A percentile compares a stretch with the other conserved stretches of the same genome.
Evolutionary conservation across 2,113 vertebrate genomes (phyloP).

Genomic region (Vireo altiloquus): DNA sequence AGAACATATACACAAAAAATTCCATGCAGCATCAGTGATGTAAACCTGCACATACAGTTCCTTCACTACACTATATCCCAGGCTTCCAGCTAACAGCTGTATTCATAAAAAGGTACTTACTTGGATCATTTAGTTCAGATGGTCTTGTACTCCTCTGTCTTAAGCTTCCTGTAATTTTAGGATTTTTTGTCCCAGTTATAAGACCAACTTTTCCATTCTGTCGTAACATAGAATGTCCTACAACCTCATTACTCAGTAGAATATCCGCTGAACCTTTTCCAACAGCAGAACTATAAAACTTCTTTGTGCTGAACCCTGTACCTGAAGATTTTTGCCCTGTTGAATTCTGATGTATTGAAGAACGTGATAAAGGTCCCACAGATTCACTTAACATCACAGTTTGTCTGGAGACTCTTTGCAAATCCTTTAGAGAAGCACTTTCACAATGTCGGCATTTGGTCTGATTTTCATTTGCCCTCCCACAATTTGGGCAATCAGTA

Average conservation of each 20-base stretch:
- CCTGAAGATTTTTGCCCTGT: slow-evolving; percentile 74
- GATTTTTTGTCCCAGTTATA: slow-evolving; percentile 65
- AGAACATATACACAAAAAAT: background rate
- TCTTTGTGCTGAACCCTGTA: slow-evolving; percentile 75
- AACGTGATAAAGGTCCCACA: slow-evolving; percentile 74
- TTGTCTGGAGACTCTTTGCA: slow-evolving; percentile 73
- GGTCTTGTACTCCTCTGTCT: slow-evolving; percentile 71
- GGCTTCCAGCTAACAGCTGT: background rate
- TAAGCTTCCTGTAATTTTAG: slow-evolving; percentile 73
- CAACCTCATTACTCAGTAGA: slow-evolving; percentile 71
- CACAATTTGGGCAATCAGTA: slow-evolving; percentile 78
- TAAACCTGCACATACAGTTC: background rate
- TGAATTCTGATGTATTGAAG: slow-evolving; percentile 82
- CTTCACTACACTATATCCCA: background rate
- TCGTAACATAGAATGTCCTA: slow-evolving; percentile 71
- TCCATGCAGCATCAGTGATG: background rate
- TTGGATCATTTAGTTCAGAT: slow-evolving; percentile 88
- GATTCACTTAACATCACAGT: slow-evolving; percentile 64
- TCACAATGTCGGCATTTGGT: slow-evolving; percentile 81
- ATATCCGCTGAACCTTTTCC: slow-evolving; percentile 72
- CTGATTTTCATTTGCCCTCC: slow-evolving; percentile 77
- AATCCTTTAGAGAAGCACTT: slow-evolving; percentile 64
- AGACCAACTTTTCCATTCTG: slow-evolving; percentile 77
- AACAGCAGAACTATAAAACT: slow-evolving; percentile 78
- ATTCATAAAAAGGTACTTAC: slow-evolving; percentile 77